Evolutionary conservation across 2,888 invertebrate genomes (phyloP).

Genomic region (Neelides folsomi): DNA sequence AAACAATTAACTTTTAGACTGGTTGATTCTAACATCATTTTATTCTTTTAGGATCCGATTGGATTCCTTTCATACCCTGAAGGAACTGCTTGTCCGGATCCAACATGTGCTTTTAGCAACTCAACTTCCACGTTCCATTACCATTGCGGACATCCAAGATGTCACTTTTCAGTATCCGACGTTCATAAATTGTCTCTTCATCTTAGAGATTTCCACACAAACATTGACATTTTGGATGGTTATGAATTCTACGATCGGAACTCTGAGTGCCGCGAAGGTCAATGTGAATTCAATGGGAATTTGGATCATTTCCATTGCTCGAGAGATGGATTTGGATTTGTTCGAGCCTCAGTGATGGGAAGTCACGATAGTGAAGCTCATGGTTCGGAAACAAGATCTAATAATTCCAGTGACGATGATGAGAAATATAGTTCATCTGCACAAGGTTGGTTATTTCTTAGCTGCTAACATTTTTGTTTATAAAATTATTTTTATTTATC

Average conservation of each 20-base stretch:
- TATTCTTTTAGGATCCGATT: constrained; percentile 25
- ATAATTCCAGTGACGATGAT: constrained; percentile 34
- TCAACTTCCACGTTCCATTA: constrained; percentile 53
- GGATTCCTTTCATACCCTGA: constrained; percentile 33
- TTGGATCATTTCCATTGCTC: constrained; percentile 58
- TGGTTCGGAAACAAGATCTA: constrained; percentile 39
- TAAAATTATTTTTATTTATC: constrained; percentile 1
- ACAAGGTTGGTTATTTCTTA: constrained; percentile 19
- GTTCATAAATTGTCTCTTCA: constrained; percentile 65
- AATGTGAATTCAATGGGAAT: constrained; percentile 40
- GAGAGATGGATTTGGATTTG: constrained; percentile 55
- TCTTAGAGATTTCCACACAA: constrained; percentile 71
- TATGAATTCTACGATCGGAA: constrained; percentile 69
- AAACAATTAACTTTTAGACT: too few species aligned
- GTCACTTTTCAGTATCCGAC: constrained; percentile 64
- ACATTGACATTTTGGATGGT: constrained; percentile 65
- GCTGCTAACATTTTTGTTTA: background rate
- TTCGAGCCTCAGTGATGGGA: constrained; percentile 59
- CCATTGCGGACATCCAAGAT: constrained; percentile 69
- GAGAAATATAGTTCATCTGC: constrained; percentile 19
- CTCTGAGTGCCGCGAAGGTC: constrained; percentile 53
- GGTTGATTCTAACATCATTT: too few species aligned
- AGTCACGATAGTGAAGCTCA: constrained; percentile 51
- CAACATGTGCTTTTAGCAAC: constrained; percentile 54
- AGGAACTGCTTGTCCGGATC: constrained; percentile 56